Percentiles rank a stretch among this genome's conserved stretches.
phyloP scores from a whole-genome alignment of 2,113 vertebrate species.

The Hipposideros armiger region DNA sequence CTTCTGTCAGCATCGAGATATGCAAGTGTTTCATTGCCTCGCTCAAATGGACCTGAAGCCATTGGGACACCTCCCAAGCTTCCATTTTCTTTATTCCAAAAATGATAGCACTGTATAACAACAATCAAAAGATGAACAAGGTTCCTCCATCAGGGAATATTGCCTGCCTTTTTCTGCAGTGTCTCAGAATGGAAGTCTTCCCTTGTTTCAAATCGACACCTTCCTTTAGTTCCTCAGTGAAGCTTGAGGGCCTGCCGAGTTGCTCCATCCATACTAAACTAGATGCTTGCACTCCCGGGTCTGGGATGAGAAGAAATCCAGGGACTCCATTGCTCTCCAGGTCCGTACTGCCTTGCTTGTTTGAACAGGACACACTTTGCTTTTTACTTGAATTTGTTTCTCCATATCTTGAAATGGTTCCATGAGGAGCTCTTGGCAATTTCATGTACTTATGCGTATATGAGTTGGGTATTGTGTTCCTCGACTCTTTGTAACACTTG shows the following conservation, averaged over 20 bases:
- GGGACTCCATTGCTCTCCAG: background rate
- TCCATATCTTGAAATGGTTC: background rate
- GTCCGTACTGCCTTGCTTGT: background rate
- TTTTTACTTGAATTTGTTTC: background rate
- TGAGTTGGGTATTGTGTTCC: background rate
- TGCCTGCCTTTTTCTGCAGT: background rate
- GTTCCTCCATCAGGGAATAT: background rate
- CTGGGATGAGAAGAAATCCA: background rate
- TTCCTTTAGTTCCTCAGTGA: background rate
- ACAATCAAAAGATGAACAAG: background rate
- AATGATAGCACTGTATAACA: background rate
- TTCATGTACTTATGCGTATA: background rate
- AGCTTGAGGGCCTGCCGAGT: background rate
- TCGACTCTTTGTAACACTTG: background rate
- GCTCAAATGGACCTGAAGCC: background rate
- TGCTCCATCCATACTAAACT: background rate
- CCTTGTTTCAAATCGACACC: background rate
- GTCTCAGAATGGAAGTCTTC: conserved; percentile 16
- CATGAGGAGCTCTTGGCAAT: background rate
- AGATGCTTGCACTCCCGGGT: background rate
- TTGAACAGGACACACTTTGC: background rate
- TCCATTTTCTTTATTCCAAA: conserved; percentile 18
- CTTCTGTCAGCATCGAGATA: background rate
- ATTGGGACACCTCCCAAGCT: background rate
- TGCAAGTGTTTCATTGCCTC: conserved; percentile 8